phyloP scores from a whole-genome alignment of 2,888 invertebrate species.

The Hesperia comma region DNA sequence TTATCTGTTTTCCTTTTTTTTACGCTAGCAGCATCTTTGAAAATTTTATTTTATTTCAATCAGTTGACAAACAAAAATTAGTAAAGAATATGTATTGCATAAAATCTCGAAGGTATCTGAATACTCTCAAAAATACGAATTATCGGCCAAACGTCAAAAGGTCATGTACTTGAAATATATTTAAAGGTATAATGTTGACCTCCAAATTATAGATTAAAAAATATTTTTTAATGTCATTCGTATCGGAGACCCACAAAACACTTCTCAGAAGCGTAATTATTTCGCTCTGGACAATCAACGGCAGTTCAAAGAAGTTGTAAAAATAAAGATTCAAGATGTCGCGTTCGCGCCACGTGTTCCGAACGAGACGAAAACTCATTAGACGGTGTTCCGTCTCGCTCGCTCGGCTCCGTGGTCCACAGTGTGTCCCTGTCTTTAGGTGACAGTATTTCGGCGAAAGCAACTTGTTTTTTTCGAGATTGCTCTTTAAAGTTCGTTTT shows the following conservation, averaged over 20 bases:
- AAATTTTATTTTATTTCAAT: too few relatives aligned
- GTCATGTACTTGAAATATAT: too few relatives aligned
- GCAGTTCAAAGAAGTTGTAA: slow-evolving; percentile 60
- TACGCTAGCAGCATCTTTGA: too few relatives aligned
- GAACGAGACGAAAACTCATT: slow-evolving; percentile 48
- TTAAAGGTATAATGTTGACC: too few relatives aligned
- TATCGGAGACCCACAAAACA: slow-evolving; percentile 12
- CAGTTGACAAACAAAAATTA: too few relatives aligned
- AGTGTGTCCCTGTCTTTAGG: slow-evolving; percentile 21
- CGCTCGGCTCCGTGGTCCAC: background rate
- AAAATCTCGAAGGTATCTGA: too few relatives aligned
- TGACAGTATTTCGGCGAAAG: slow-evolving; percentile 30
- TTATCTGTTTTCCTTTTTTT: too few relatives aligned
- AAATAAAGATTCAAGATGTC: slow-evolving; percentile 57
- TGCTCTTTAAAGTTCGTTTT: slow-evolving; percentile 25
- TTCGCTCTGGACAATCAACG: slow-evolving; percentile 48
- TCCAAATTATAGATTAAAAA: too few relatives aligned
- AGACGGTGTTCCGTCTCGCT: slow-evolving; percentile 32
- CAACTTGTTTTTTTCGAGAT: slow-evolving; percentile 21
- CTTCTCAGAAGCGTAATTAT: slow-evolving; percentile 44
- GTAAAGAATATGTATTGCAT: too few relatives aligned
- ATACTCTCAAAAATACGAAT: too few relatives aligned
- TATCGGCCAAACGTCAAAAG: too few relatives aligned
- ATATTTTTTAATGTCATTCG: background rate
- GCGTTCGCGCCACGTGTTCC: slow-evolving; percentile 53